Percentiles rank a stretch among this genome's conserved stretches.
These are phyloP conservation scores for Heliothis peltigera DNA, from an alignment of 2,888 invertebrate genomes.

Conservation along the genomic window DNA sequence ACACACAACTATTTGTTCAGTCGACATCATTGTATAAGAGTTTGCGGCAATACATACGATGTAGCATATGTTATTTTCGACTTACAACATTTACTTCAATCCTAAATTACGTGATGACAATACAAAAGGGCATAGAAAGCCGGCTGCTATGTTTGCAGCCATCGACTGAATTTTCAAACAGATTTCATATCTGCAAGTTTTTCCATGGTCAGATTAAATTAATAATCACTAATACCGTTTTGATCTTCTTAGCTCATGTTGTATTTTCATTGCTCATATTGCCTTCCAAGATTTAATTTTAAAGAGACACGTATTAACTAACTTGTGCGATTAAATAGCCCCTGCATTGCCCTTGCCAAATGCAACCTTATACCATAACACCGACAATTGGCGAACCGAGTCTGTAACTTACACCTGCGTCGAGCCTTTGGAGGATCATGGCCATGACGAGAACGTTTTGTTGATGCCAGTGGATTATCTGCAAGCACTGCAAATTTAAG, in stretches of 20 bases:
- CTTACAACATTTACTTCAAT: constrained; percentile 88
- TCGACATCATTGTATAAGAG: constrained; percentile 89
- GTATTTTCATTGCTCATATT: neutral
- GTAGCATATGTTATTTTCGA: constrained; percentile 87
- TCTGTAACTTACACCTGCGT: neutral
- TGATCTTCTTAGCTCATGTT: neutral
- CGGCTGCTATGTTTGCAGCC: constrained; percentile 57
- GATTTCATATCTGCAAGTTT: constrained; percentile 38
- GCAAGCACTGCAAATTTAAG: constrained; percentile 47
- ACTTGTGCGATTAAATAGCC: neutral
- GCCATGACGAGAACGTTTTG: neutral
- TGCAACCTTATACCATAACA: neutral
- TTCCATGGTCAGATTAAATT: constrained; percentile 2
- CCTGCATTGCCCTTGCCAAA: neutral
- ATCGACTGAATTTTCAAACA: constrained; percentile 57
- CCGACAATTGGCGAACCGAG: neutral
- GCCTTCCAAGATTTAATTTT: neutral
- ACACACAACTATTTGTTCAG: constrained; percentile 89
- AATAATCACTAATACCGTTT: neutral
- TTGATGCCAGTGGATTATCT: constrained; percentile 10
- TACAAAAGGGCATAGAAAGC: constrained; percentile 79
- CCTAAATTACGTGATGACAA: constrained; percentile 86
- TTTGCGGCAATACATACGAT: constrained; percentile 85
- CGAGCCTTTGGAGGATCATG: constrained; percentile 3
- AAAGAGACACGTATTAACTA: neutral